Evolutionary conservation across 2,797 vertebrate genomes (phyloP).

Genomic region (Sternotherus odoratus): DNA sequence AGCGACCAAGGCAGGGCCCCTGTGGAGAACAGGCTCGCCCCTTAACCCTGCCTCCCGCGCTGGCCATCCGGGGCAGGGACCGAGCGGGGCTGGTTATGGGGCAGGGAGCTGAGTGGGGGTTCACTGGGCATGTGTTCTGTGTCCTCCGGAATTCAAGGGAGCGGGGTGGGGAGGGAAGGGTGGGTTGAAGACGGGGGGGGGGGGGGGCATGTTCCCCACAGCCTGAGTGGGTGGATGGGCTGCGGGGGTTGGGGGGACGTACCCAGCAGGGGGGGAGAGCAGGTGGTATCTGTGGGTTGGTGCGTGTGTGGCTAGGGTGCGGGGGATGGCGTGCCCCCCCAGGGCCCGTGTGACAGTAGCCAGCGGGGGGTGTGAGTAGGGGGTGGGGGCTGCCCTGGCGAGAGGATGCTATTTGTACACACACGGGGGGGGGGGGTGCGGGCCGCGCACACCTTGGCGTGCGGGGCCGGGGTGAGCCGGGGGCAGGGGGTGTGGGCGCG

Average conservation of each 20-base stretch:
- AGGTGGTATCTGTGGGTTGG: not conserved
- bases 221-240: not conserved
- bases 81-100: too few relatives aligned
- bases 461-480: not conserved
- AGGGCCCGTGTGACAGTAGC: not conserved
- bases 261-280: not conserved
- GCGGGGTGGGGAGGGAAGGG: too few relatives aligned
- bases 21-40: not conserved
- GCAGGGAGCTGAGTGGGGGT: too few relatives aligned
- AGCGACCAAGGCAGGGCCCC: too few relatives aligned
- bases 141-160: too few relatives aligned
- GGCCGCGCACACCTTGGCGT: not conserved
- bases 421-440: not conserved
- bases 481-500: not conserved
- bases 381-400: not conserved
- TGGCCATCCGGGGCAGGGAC: too few relatives aligned
- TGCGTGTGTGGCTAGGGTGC: not conserved
- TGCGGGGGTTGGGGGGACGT: not conserved
- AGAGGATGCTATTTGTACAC: not conserved
- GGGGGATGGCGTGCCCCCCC: not conserved
- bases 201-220: not conserved
- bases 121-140: too few relatives aligned
- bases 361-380: too few relatives aligned
- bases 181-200: too few relatives aligned
- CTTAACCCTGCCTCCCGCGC: not conserved